Conservation (phyloP, 2,888 invertebrate genomes). For the Junonia oenone region DNA sequence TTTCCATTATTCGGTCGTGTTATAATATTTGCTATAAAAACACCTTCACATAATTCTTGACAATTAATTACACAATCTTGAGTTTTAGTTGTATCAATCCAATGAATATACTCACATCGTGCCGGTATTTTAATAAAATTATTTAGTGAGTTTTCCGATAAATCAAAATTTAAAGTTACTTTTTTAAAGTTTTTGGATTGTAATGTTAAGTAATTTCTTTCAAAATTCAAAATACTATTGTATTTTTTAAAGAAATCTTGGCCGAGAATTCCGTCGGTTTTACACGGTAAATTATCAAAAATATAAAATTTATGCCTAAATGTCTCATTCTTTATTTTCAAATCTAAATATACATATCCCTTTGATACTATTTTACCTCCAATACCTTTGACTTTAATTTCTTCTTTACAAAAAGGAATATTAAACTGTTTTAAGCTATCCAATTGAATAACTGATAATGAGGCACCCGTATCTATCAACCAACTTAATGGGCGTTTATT, state of each 20-base stretch:
- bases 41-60: slow-evolving; percentile 1
- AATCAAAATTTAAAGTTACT: background rate
- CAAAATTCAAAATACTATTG: background rate
- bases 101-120: background rate
- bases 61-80: background rate
- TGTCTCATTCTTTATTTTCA: background rate
- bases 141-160: background rate
- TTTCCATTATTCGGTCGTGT: background rate
- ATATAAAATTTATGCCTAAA: background rate
- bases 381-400: background rate
- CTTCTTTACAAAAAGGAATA: background rate
- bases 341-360: background rate
- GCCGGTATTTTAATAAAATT: background rate
- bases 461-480: background rate
- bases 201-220: background rate
- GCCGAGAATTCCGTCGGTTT: background rate
- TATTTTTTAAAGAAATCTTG: background rate
- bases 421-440: background rate
- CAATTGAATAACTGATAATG: background rate
- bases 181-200: background rate
- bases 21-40: background rate
- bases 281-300: background rate
- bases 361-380: background rate
- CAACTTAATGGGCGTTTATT: background rate
- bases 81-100: background rate